phyloP scores from a whole-genome alignment of 2,797 vertebrate species.

The Adelosebastes latens region DNA sequence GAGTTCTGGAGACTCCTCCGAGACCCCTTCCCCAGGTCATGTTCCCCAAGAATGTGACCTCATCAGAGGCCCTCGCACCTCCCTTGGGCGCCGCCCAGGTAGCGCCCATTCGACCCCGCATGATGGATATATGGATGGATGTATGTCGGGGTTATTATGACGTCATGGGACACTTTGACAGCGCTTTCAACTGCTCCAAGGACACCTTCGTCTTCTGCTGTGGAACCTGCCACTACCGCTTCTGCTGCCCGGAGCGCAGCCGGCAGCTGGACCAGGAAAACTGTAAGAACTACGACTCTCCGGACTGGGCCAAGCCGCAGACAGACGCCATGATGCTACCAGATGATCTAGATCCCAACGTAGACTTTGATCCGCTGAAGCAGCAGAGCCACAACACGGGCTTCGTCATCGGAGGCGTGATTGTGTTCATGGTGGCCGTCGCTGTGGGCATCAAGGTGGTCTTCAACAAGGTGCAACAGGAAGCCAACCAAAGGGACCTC shows the following conservation, averaged over 20 bases:
- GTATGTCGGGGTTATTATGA: conserved; percentile 92
- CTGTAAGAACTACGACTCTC: conserved; percentile 90
- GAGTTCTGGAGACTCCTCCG: conserved; percentile 74
- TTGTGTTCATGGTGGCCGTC: conserved; percentile 92
- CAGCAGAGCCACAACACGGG: conserved; percentile 90
- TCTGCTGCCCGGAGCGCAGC: conserved; percentile 91
- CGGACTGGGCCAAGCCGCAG: conserved; percentile 90
- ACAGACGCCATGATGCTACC: conserved; percentile 77
- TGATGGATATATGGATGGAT: conserved; percentile 82
- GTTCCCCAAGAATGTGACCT: conserved; percentile 84
- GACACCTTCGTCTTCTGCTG: conserved; percentile 91
- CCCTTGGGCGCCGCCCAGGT: conserved; percentile 78
- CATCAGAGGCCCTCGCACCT: conserved; percentile 73
- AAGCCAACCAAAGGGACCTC: conserved; percentile 89
- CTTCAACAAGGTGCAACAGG: conserved; percentile 93
- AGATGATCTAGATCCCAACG: conserved; percentile 70
- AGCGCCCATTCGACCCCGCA: conserved; percentile 66
- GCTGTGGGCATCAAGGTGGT: conserved; percentile 91
- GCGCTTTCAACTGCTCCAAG: conserved; percentile 93
- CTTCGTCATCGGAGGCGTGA: conserved; percentile 92
- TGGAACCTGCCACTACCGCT: conserved; percentile 93
- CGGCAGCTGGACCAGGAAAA: conserved; percentile 88
- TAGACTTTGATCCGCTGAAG: conserved; percentile 83
- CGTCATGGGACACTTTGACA: conserved; percentile 94
- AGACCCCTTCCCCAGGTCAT: conserved; percentile 85